Evolutionary conservation across 2,113 vertebrate species (phyloP).

Genomic region (Cynocephalus volans): DNA sequence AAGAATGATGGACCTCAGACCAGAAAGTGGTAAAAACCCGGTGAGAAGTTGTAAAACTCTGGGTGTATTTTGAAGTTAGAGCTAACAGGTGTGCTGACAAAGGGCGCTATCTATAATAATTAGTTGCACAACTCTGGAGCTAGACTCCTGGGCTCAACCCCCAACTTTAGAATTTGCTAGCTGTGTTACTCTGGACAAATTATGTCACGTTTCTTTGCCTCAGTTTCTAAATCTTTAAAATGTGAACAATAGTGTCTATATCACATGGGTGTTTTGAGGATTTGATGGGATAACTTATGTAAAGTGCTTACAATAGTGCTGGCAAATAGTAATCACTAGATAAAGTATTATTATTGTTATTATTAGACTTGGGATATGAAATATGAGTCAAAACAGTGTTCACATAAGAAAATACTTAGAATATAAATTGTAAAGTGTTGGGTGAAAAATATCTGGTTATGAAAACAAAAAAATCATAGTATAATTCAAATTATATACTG

Average conservation of each 20-base stretch:
- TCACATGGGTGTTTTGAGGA: not conserved
- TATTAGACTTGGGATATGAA: not conserved
- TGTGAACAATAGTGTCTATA: not conserved
- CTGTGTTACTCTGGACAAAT: not conserved
- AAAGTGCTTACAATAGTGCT: not conserved
- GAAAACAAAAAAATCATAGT: not conserved
- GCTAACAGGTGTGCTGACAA: not conserved
- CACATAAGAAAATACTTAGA: not conserved
- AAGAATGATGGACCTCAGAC: not conserved
- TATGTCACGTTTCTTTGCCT: not conserved
- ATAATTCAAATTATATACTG: not conserved
- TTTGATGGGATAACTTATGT: not conserved
- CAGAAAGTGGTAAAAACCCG: not conserved
- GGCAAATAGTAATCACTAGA: not conserved
- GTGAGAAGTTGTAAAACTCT: not conserved
- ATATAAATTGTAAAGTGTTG: not conserved
- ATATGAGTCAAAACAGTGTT: not conserved
- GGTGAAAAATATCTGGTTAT: not conserved
- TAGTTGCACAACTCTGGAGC: not conserved
- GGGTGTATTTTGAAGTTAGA: not conserved
- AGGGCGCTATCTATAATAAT: not conserved
- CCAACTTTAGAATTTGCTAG: not conserved
- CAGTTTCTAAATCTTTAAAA: not conserved
- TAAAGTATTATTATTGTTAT: slow-evolving; percentile 16
- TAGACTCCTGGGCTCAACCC: not conserved